Base-by-base conservation (phyloP, 2,797 vertebrate genomes). In the Fistularia commersonii region DNA sequence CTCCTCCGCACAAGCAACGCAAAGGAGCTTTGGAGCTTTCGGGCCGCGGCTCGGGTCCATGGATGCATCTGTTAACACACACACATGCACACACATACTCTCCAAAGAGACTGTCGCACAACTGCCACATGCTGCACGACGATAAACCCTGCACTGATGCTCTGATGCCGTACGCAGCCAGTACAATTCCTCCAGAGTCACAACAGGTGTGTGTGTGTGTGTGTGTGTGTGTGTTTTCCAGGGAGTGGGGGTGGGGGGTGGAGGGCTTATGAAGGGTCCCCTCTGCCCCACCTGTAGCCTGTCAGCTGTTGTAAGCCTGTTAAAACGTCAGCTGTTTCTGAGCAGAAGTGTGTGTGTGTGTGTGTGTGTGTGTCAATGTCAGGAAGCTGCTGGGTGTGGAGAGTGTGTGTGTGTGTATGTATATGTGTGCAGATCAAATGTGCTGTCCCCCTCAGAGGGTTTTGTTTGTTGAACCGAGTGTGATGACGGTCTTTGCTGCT, bases 311-410 rank as follows among this genome's bases (percentile, higher is more conserved):
- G 77, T 80, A 83, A 86, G 89, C 78, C 87, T 88, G 84, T 90
- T 90, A 86, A 90, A 90, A 83, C 73, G 83, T 90, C 91, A 91
- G 90, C 91, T 92, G 91, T 91, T 90, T 88, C 81, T 90, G 88
- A 90, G 85, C 79, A 84, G 79, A 83, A 77, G 80, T 77, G 80
- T 61, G 68, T 81, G 64, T 69, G 69, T 69, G 69, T 62, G 72
- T 72, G 69, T 56, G 64, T 71, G 56, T 77, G 51, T 62, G 61
- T 54, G 65, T 58, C 48, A 44, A 66, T 57, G 50, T 61, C 57
- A 38, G 56, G 44, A 57, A 75, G 76, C 81, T 63, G 72, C 67
- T 57, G 75, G 58, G 66, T 65, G 72, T 11, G 51, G 68, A 61
- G 63, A 65, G 47, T 64, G 50, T 42, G 11, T 43, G 33, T 55